Conservation (phyloP, 2,113 vertebrate genomes). For the Prolemur simus region DNA sequence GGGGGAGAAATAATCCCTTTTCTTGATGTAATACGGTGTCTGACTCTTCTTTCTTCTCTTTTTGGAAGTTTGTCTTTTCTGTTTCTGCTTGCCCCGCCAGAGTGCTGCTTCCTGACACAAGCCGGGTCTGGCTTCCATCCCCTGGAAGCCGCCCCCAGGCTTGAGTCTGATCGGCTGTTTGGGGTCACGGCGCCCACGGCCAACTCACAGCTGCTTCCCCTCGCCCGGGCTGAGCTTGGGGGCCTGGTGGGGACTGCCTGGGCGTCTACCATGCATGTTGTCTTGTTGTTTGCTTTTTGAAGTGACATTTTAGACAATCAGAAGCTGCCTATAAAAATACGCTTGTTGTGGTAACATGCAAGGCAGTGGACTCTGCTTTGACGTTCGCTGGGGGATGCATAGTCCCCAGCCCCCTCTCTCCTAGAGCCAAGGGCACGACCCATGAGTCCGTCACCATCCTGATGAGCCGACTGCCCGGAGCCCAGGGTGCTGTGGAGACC, state of each 20-base stretch:
- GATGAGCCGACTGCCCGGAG: fast-evolving
- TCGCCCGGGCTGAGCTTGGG: not conserved
- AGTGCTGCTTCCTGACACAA: fast-evolving
- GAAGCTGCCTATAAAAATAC: fast-evolving
- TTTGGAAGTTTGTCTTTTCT: not conserved
- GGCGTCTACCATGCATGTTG: fast-evolving
- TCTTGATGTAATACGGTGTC: fast-evolving
- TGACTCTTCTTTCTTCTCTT: not conserved
- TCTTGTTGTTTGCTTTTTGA: no score
- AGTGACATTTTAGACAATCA: fast-evolving
- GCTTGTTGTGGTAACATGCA: fast-evolving
- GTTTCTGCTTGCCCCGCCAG: no score
- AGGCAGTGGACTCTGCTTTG: fast-evolving
- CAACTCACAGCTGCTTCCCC: no score
- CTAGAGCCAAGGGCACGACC: fast-evolving
- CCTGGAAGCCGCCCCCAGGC: fast-evolving
- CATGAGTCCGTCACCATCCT: not conserved
- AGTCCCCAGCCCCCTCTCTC: no score
- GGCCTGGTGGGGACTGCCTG: not conserved
- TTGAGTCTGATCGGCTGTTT: not conserved
- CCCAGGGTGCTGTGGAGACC: fast-evolving
- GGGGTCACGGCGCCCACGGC: fast-evolving
- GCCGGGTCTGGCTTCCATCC: not conserved
- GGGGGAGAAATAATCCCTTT: not conserved
- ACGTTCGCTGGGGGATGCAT: fast-evolving